Percentiles rank a stretch among this genome's conserved stretches.
Conservation (phyloP, 2,797 vertebrate species). For the Sternarchorhynchus goeldii region DNA sequence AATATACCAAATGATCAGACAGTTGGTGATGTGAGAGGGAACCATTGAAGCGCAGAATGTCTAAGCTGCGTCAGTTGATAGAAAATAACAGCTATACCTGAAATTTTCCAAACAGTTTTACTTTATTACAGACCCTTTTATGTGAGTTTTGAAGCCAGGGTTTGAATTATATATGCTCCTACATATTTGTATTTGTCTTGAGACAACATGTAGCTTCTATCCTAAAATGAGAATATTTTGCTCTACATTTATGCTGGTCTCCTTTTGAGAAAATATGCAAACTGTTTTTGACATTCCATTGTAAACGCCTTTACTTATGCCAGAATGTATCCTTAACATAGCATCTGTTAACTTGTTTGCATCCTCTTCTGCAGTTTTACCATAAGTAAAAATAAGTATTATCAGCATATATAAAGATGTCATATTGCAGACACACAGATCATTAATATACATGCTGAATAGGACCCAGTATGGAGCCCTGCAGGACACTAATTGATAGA, state of each 20-base stretch:
- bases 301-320: not conserved
- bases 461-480: too few relatives aligned
- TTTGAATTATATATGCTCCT: slow-evolving; percentile 10
- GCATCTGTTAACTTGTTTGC: slow-evolving; percentile 2
- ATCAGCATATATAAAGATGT: slow-evolving; percentile 1
- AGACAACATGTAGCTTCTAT: not conserved
- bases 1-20: slow-evolving; percentile 14
- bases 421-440: too few relatives aligned
- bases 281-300: not conserved
- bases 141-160: not conserved
- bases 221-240: slow-evolving; percentile 1
- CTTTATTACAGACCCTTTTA: not conserved
- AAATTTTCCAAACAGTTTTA: not conserved
- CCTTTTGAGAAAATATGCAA: too few relatives aligned
- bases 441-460: too few relatives aligned
- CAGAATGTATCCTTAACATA: not conserved
- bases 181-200: slow-evolving; percentile 16
- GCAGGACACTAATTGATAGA: too few relatives aligned
- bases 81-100: slow-evolving; percentile 16
- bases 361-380: not conserved
- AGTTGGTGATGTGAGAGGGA: slow-evolving; percentile 8
- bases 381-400: not conserved
- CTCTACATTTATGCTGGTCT: not conserved
- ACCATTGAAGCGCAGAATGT: slow-evolving; percentile 8
- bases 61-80: not conserved